These are phyloP conservation scores for Bimastos eiseni DNA, from an alignment of 2,888 invertebrate species.

Conservation along the genomic window DNA sequence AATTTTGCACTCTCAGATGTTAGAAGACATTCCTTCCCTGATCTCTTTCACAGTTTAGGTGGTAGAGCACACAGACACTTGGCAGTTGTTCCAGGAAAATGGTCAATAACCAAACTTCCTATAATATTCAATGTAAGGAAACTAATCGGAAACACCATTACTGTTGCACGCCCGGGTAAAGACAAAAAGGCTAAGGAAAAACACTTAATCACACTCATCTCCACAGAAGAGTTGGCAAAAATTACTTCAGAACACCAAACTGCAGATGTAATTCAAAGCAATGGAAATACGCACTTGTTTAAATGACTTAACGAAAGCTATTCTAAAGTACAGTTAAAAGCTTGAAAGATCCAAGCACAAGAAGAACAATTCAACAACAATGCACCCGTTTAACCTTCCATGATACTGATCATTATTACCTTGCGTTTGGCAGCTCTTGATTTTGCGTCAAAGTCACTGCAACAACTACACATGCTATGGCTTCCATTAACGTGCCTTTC, in stretches of 20 bases:
- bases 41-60: too few relatives aligned
- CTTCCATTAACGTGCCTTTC: background rate
- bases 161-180: background rate
- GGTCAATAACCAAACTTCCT: background rate
- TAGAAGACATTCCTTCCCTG: background rate
- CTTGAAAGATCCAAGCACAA: background rate
- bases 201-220: background rate
- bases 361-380: background rate
- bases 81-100: background rate
- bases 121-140: background rate
- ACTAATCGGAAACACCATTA: background rate
- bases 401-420: background rate
- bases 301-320: background rate
- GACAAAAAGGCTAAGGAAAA: background rate
- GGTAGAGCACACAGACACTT: too few relatives aligned
- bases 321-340: background rate
- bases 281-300: background rate
- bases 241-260: background rate
- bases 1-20: background rate
- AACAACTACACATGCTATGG: background rate
- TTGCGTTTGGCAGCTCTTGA: constrained; percentile 13
- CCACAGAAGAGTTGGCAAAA: background rate
- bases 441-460: constrained; percentile 6
- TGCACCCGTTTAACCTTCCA: background rate
- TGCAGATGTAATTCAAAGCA: background rate